Evolutionary conservation across 2,113 vertebrate species (phyloP).

Genomic region (Lamprologus callipterus): DNA sequence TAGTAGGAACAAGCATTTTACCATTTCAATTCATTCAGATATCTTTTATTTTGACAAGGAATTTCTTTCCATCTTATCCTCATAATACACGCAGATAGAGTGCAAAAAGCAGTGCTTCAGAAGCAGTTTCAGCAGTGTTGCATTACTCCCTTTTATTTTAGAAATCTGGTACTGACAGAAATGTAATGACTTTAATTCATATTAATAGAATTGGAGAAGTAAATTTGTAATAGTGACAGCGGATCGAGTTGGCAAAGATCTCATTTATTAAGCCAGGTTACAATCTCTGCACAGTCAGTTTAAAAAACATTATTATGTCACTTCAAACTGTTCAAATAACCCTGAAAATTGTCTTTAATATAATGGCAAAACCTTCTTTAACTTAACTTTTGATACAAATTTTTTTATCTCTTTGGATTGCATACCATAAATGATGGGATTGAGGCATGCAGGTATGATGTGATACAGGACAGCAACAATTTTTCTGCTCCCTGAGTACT

Average conservation of each 20-base stretch:
- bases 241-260: not conserved
- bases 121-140: not conserved
- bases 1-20: not conserved
- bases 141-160: not conserved
- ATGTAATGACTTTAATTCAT: not conserved
- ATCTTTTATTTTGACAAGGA: not conserved
- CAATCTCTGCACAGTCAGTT: too few relatives aligned
- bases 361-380: not conserved
- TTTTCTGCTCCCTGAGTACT: not conserved
- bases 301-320: not conserved
- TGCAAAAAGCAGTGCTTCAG: not conserved
- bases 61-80: not conserved
- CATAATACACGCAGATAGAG: fast-evolving
- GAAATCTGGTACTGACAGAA: too few relatives aligned
- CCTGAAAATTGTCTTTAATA: not conserved
- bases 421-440: not conserved
- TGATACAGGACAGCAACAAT: not conserved
- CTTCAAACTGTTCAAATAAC: not conserved
- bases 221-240: not conserved
- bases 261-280: not conserved
- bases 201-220: not conserved
- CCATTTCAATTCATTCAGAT: not conserved
- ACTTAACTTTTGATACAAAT: not conserved
- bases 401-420: not conserved
- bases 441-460: not conserved